Base-by-base conservation (phyloP, 1,140 invertebrate genomes). In the Drosophila quadrilineata region DNA sequence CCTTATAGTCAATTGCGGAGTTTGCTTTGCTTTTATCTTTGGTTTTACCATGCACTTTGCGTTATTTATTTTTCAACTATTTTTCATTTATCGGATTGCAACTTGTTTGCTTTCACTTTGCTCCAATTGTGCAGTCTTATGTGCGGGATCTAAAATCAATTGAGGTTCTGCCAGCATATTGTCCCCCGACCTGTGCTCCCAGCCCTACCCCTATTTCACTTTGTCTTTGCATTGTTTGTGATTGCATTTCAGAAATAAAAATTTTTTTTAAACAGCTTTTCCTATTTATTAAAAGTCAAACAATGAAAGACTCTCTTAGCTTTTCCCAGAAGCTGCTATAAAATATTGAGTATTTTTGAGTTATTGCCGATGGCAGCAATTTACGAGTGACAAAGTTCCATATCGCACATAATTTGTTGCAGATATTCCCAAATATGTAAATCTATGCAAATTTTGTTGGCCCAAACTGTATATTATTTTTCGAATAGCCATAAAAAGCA, bases 51-150 rank as follows among this genome's bases (percentile, higher is more conserved):
- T 40, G 41, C 31, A 35, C 14, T 36, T 46, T 26, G 16, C 17
- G 29, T 10, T 38, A 28, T 35, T 40, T 49, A 58, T 58, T 58
- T 48, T 58, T 28, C 6, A 48, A 48, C 48, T 45, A 26, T 58
- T 58, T 58, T 26, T 35, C 54, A 58, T 58, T 58, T 48, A 59
- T 59, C 56, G 26, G 45, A 49, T 50, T 50, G 45, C 56, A 59
- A 26, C 35, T 49, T 59, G 45, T 59, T 59, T 50, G 56, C 43
- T 48, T 49, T 59, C 35, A 59, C 45, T 59, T 59, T 60, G 45
- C 46, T 31, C 12, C 36, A 50, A 16, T 38, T 24, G 45, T 41
- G 36, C 54, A 26, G 45, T 50, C 50, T 29, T 60, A 49, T 49
- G 56, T 49, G 35, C 16, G 19, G 45, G 56, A 49, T 59, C 56